These are phyloP conservation scores for Dendronephthya gigantea DNA, from an alignment of 64 coral and sea anemone species.

Conservation along the genomic window DNA sequence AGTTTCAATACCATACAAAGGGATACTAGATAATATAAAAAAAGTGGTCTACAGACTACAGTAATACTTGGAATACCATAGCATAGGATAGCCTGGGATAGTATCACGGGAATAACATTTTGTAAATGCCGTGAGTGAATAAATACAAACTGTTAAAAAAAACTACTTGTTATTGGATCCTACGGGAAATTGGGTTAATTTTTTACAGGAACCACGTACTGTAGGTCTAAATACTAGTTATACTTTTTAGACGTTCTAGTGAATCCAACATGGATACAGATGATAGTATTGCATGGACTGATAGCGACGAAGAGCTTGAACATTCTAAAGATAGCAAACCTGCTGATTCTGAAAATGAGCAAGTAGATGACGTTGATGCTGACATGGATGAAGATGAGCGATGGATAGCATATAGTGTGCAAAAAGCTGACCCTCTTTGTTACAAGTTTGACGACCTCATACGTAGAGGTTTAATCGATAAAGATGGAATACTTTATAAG, in stretches of 20 bases:
- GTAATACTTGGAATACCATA: too few relatives aligned
- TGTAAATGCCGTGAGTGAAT: not conserved
- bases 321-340: not conserved
- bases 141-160: not conserved
- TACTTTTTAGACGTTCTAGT: not conserved
- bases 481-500: conserved; percentile 29
- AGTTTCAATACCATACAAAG: too few relatives aligned
- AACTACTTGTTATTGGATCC: not conserved
- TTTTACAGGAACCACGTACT: not conserved
- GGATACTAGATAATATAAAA: too few relatives aligned
- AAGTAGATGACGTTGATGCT: not conserved
- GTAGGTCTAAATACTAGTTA: conserved; percentile 4
- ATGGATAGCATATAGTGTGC: conserved; percentile 24
- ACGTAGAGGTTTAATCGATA: conserved; percentile 28
- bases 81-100: too few relatives aligned
- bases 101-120: too few relatives aligned
- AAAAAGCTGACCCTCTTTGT: conserved; percentile 37
- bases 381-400: conserved; percentile 17
- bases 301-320: conserved; percentile 13
- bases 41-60: too few relatives aligned
- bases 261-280: conserved; percentile 10
- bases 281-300: conserved; percentile 9
- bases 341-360: conserved; percentile 15
- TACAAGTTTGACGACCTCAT: conserved; percentile 32
- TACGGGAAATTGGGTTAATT: not conserved